These are phyloP conservation scores for Mamestra configurata DNA, from an alignment of 1,140 invertebrate genomes.

Conservation along the genomic window DNA sequence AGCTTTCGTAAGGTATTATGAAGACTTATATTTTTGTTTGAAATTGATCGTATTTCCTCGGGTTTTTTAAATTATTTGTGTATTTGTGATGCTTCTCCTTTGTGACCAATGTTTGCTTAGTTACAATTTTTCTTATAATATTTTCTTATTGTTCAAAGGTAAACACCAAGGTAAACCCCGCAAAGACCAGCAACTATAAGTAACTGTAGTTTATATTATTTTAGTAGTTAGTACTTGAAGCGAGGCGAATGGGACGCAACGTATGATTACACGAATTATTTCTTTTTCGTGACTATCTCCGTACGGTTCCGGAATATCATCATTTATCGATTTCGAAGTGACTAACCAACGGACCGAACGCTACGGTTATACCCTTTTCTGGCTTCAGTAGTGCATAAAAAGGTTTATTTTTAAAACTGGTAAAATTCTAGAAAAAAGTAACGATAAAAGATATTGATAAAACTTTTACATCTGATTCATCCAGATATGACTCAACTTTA, in stretches of 20 bases:
- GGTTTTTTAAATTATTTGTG: constrained; percentile 17
- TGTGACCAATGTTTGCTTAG: constrained; percentile 15
- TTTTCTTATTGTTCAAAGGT: constrained; percentile 39
- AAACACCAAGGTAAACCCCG: constrained; percentile 37
- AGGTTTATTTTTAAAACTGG: neutral
- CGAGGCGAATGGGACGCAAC: constrained; percentile 7
- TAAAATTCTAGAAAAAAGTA: neutral
- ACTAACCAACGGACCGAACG: neutral
- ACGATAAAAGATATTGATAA: too few species aligned
- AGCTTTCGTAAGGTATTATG: constrained; percentile 21
- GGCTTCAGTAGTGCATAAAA: neutral
- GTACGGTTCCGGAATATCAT: neutral
- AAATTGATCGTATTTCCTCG: neutral
- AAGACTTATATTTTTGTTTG: constrained; percentile 18
- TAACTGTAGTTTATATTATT: constrained; percentile 14
- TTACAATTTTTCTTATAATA: constrained; percentile 19
- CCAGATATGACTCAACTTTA: too few species aligned
- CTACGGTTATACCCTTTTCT: neutral
- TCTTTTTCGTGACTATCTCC: neutral
- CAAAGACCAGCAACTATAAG: constrained; percentile 31
- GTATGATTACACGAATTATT: neutral
- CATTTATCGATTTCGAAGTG: neutral
- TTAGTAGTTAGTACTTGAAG: neutral
- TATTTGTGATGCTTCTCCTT: constrained; percentile 11
- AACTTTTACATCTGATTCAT: too few species aligned